Percentiles rank a stretch among this genome's conserved stretches.
Evolutionary conservation across 2,113 vertebrate species (phyloP).

Genomic region (Tragelaphus imberbis): DNA sequence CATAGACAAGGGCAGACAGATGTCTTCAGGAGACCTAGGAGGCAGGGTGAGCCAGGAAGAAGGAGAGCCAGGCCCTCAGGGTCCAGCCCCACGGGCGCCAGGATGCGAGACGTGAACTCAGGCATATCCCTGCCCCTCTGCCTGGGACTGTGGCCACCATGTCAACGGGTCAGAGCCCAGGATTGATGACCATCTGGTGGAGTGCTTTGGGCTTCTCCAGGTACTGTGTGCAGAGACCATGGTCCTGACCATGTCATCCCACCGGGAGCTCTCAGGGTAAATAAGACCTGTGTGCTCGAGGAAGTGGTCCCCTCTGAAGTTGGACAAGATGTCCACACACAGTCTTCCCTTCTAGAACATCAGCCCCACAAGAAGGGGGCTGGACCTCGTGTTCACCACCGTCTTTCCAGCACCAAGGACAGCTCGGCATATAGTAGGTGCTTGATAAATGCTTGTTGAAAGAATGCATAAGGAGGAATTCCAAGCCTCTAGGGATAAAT

Average conservation of each 20-base stretch:
- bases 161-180: neutral
- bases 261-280: neutral
- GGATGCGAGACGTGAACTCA: neutral
- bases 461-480: neutral
- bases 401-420: neutral
- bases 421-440: neutral
- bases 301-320: neutral
- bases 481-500: neutral
- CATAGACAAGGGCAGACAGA: constrained; percentile 46
- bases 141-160: neutral
- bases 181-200: neutral
- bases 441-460: neutral
- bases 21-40: neutral
- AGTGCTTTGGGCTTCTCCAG: neutral
- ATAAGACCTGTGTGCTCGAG: neutral
- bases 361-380: neutral
- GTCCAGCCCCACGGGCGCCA: no score
- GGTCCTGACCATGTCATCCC: neutral
- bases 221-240: neutral
- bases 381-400: neutral
- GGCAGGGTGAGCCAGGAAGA: neutral
- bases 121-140: neutral
- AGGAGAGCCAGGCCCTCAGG: neutral
- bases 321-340: neutral
- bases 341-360: neutral